These are phyloP conservation scores for Morbakka virulenta DNA, from an alignment of 30 jellyfish, hydroid and myxozoan genomes.

Conservation along the genomic window DNA sequence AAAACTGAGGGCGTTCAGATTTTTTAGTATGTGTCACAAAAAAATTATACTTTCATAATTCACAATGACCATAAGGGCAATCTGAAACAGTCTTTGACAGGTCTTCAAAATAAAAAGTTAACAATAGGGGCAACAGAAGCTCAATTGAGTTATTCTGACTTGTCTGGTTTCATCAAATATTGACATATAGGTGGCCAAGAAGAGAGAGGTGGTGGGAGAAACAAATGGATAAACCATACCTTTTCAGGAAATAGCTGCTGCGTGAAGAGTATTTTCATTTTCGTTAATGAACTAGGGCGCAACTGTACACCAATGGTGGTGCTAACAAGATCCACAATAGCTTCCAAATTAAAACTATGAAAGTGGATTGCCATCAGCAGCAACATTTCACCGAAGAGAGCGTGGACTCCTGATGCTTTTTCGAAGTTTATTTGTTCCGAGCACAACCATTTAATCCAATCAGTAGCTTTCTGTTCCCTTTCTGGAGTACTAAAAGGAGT, in stretches of 20 bases:
- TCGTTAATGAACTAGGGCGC: slow-evolving; percentile 89
- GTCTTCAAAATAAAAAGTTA: no score
- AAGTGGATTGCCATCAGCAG: slow-evolving; percentile 94
- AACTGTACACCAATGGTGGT: slow-evolving; percentile 75
- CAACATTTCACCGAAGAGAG: slow-evolving; percentile 91
- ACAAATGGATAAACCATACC: slow-evolving; percentile 67
- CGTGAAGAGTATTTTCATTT: slow-evolving; percentile 83
- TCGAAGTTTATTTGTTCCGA: slow-evolving; percentile 65
- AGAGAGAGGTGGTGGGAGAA: no score
- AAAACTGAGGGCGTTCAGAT: no score
- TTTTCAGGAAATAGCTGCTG: slow-evolving; percentile 95
- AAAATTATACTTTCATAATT: no score
- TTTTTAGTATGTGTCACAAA: no score
- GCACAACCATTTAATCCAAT: slow-evolving; percentile 84
- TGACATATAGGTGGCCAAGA: no score
- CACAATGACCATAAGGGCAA: no score
- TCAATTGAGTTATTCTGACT: no score
- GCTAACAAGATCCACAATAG: slow-evolving; percentile 83
- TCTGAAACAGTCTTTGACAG: no score
- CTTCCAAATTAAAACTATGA: slow-evolving; percentile 91
- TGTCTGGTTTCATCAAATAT: no score
- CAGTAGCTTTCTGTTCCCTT: slow-evolving; percentile 76
- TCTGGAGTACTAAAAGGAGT: slow-evolving; percentile 58
- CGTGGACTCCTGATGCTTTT: slow-evolving; percentile 29
- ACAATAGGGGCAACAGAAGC: no score